Evolutionary conservation across 2,113 vertebrate genomes (phyloP), one percentile per base, ranked within the genome.

Genomic region (Craseonycteris thonglongyai): DNA sequence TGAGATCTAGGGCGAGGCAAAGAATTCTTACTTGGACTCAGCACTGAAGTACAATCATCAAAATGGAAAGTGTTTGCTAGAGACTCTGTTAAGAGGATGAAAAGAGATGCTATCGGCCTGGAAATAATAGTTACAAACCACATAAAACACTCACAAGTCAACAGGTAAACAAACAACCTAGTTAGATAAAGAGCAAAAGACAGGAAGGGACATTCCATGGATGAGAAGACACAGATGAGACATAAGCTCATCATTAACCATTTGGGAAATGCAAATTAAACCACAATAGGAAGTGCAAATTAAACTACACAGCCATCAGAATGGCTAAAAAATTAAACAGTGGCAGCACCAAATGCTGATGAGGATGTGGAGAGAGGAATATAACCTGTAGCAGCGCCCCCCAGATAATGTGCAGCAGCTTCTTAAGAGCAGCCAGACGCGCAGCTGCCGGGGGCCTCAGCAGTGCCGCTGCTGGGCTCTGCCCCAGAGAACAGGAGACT

Each of bases 341-440:
- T 3, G 40, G 12, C 74, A 10, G 16, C 7, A 9, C 12, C 11
- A 19, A n/a, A 6, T 7, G 5, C 72, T 21, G 56, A 18, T 13
- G 40, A 7, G 40, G 38, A 12, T 7, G 38, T 18, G n/a, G 42
- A 11, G 45, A 51, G 0, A 5, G 63, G 26, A 16, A 8, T 2
- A 0, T 7, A 56, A 56, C 7, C 2, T 2, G 51, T 13, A 0
- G 2, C 15, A 1, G 35, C 30, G n/a, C 24, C 9, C 33, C 3
- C 47, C 9, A 8, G 49, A 14, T 54, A 30, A 6, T 11, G 26
- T 8, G 19, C 2, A 38, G 4, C 7, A 16, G 47, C 51, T 82
- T 45, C 49, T 80, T 24, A 38, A 28, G 30, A 69, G 30, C 65
- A 16, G 0, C 40, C 2, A 5, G 30, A 78, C 0, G 0, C 0